These are phyloP conservation scores for Gymnocypris eckloni DNA, from an alignment of 2,797 vertebrate genomes.

Conservation along the genomic window DNA sequence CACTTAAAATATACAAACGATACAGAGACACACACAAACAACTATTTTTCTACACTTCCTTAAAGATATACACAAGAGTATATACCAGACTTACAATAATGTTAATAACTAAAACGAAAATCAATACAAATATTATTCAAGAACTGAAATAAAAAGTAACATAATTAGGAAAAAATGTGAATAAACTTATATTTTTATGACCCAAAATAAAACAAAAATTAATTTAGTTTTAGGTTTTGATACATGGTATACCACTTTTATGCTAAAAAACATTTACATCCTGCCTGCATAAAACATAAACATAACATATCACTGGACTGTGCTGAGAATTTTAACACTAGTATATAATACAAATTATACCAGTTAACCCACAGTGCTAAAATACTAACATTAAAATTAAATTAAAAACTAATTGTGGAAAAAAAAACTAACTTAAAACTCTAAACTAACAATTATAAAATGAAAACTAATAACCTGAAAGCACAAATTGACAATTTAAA, in stretches of 20 bases:
- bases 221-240: background rate
- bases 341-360: background rate
- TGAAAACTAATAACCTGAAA: background rate
- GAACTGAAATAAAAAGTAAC: too few relatives aligned
- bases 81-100: background rate
- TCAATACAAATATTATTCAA: too few relatives aligned
- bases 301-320: too few relatives aligned
- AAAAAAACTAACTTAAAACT: background rate
- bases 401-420: too few relatives aligned
- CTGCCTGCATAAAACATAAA: too few relatives aligned
- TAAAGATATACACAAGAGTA: background rate
- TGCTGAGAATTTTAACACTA: background rate
- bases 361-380: too few relatives aligned
- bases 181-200: background rate
- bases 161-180: background rate
- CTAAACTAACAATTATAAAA: background rate
- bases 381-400: too few relatives aligned
- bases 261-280: background rate
- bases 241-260: background rate
- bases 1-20: background rate
- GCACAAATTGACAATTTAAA: background rate
- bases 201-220: background rate
- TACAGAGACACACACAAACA: background rate
- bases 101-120: background rate
- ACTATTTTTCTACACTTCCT: background rate